These are phyloP conservation scores for Hemistola chrysoprasaria DNA, from an alignment of 2,888 invertebrate species.

Conservation along the genomic window DNA sequence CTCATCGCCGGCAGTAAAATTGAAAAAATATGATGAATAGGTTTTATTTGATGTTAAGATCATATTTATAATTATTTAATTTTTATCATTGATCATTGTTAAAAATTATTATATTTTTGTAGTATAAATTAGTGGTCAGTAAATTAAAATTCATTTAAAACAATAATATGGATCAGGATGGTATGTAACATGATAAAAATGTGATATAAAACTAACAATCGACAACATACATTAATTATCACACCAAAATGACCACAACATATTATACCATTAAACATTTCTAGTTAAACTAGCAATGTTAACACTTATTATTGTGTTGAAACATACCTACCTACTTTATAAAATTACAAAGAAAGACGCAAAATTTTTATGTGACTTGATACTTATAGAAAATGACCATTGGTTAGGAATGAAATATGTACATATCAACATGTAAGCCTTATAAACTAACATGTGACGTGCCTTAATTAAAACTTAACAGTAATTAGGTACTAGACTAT, in stretches of 20 bases:
- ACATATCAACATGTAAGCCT: slow-evolving; percentile 43
- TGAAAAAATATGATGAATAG: no score
- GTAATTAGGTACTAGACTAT: slow-evolving; percentile 71
- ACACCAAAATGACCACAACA: slow-evolving; percentile 23
- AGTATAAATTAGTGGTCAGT: no score
- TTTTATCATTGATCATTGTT: no score
- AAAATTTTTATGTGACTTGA: neutral
- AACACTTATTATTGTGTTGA: no score
- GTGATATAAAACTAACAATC: slow-evolving; percentile 22
- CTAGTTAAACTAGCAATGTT: slow-evolving; percentile 18
- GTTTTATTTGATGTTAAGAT: no score
- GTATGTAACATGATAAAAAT: no score
- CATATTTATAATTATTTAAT: no score
- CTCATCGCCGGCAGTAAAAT: no score
- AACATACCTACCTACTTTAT: no score
- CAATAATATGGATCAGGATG: no score
- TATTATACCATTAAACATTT: neutral
- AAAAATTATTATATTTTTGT: no score
- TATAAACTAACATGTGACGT: slow-evolving; percentile 36
- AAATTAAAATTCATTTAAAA: no score
- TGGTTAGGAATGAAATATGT: slow-evolving; percentile 46
- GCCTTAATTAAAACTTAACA: slow-evolving; percentile 54
- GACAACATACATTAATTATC: slow-evolving; percentile 16
- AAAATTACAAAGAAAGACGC: slow-evolving; percentile 14
- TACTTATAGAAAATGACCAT: slow-evolving; percentile 25